These are phyloP conservation scores for Thumatha senex DNA, from an alignment of 2,888 invertebrate species.

Conservation along the genomic window DNA sequence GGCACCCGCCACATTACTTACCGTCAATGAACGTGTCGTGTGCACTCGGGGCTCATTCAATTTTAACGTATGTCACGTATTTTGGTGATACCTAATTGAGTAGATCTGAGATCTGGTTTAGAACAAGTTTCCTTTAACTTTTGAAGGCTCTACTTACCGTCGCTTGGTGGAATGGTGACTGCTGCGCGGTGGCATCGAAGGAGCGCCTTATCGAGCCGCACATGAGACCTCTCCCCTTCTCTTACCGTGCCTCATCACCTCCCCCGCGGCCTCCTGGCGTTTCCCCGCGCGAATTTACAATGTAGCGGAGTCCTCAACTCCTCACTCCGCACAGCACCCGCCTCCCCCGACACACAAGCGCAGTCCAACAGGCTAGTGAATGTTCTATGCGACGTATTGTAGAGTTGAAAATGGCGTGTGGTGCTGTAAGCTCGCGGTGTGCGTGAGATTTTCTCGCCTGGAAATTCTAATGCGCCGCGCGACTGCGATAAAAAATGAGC, in stretches of 20 bases:
- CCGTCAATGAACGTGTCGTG: neutral
- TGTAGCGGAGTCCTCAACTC: conserved; percentile 53
- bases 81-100: neutral
- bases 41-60: neutral
- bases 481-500: conserved; percentile 83
- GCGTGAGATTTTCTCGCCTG: conserved; percentile 81
- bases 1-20: neutral
- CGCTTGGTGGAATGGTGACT: neutral
- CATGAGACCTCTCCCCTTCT: conserved; percentile 36
- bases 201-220: conserved; percentile 59
- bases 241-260: conserved; percentile 12
- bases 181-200: conserved; percentile 29
- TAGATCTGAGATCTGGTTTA: neutral
- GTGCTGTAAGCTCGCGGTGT: conserved; percentile 43
- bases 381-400: neutral
- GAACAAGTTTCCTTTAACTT: neutral
- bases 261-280: conserved; percentile 28
- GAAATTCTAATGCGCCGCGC: conserved; percentile 82
- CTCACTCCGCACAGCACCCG: conserved; percentile 39
- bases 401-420: conserved; percentile 13
- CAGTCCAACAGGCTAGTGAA: conserved; percentile 9
- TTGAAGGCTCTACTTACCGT: neutral
- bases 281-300: conserved; percentile 73
- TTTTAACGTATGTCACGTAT: neutral
- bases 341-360: conserved; percentile 25